phyloP scores from a whole-genome alignment of 2,113 vertebrate genomes.

The Natator depressus region DNA sequence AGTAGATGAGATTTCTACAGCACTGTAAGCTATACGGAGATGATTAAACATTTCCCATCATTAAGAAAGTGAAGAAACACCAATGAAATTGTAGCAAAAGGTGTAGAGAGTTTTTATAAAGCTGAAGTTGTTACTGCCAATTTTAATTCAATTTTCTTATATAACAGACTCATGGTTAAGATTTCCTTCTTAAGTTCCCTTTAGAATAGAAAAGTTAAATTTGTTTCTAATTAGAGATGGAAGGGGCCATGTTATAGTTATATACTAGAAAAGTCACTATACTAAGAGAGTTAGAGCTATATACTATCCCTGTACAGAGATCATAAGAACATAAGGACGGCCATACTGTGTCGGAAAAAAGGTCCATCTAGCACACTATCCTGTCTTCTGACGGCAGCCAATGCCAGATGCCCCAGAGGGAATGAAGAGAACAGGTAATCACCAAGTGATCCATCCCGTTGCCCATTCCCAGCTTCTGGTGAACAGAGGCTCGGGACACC shows the following conservation, averaged over 20 bases:
- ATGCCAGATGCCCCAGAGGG: too few species aligned
- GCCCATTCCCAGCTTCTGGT: too few species aligned
- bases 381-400: too few species aligned
- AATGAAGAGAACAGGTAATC: too few species aligned
- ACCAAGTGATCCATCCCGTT: too few species aligned
- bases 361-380: too few species aligned
- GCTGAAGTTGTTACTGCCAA: background rate
- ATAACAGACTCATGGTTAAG: background rate
- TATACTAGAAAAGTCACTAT: background rate
- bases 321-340: background rate
- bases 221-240: background rate
- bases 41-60: background rate
- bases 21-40: background rate
- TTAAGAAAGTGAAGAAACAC: background rate
- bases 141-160: background rate
- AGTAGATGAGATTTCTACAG: background rate
- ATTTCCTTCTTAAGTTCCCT: background rate
- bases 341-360: too few species aligned
- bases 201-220: background rate
- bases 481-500: too few species aligned
- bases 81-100: background rate
- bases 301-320: background rate
- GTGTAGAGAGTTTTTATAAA: background rate
- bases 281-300: background rate
- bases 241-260: background rate